Percentiles rank a stretch among this genome's conserved stretches.
Evolutionary conservation across 2,888 invertebrate species (phyloP).

Genomic region (Aleiodes testaceus): DNA sequence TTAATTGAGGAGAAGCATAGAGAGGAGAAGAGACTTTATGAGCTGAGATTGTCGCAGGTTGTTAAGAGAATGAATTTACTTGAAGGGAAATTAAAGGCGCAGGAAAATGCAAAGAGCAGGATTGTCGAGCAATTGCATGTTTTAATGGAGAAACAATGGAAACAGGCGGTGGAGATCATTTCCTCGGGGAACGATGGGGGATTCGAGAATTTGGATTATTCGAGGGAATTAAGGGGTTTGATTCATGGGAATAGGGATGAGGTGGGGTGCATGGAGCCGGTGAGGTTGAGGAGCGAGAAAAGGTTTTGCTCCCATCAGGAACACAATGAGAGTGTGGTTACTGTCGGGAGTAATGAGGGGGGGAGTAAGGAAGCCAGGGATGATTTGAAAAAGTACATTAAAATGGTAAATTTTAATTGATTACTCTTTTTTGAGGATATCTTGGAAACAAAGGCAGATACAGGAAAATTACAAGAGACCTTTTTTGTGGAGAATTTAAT

Average conservation of each 20-base stretch:
- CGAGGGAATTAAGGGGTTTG: constrained; percentile 60
- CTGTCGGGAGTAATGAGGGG: constrained; percentile 66
- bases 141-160: constrained; percentile 88
- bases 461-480: too few relatives aligned
- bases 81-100: constrained; percentile 76
- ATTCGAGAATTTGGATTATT: constrained; percentile 59
- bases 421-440: too few relatives aligned
- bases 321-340: constrained; percentile 60
- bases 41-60: constrained; percentile 82
- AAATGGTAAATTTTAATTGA: constrained; percentile 68
- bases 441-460: too few relatives aligned
- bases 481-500: too few relatives aligned
- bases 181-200: constrained; percentile 62
- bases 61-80: constrained; percentile 80
- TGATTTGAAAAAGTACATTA: constrained; percentile 74
- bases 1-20: constrained; percentile 85
- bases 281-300: constrained; percentile 53
- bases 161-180: constrained; percentile 83
- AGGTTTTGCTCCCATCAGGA: constrained; percentile 49
- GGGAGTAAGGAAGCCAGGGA: constrained; percentile 67
- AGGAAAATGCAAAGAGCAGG: constrained; percentile 77
- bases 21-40: constrained; percentile 84
- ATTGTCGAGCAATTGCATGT: constrained; percentile 84
- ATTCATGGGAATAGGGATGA: constrained; percentile 59
- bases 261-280: constrained; percentile 56